Percentiles rank a stretch among this genome's conserved stretches.
Conservation (phyloP, 1,140 invertebrate genomes). For the Leptonema lineaticorne region DNA sequence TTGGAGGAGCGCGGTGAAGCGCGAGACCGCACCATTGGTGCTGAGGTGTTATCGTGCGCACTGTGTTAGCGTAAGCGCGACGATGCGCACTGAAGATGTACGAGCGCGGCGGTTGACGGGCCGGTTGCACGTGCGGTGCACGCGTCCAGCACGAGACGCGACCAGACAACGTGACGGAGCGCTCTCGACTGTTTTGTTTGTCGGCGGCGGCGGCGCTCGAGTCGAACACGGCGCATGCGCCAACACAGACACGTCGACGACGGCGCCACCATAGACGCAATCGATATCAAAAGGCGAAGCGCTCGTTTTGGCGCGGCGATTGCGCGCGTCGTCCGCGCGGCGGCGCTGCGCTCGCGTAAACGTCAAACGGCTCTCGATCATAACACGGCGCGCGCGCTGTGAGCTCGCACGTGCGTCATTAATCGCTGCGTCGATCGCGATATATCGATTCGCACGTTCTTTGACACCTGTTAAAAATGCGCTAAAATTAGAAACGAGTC, state of each 20-base stretch:
- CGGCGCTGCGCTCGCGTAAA: not conserved
- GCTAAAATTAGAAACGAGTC: too few species aligned
- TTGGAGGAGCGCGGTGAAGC: not conserved
- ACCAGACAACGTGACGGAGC: not conserved
- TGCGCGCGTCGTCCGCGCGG: not conserved
- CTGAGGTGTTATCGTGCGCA: too few species aligned
- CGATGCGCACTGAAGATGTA: too few species aligned
- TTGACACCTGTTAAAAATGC: too few species aligned
- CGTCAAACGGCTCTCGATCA: too few species aligned
- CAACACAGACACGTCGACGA: not conserved
- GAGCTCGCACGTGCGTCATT: too few species aligned
- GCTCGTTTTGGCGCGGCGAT: not conserved
- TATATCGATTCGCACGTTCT: too few species aligned
- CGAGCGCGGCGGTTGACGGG: not conserved
- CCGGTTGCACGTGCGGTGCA: not conserved
- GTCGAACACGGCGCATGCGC: not conserved
- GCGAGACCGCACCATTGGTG: not conserved
- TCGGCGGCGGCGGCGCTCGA: not conserved
- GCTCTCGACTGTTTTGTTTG: constrained; percentile 2
- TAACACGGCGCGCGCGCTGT: too few species aligned
- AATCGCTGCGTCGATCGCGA: too few species aligned
- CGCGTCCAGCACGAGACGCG: not conserved
- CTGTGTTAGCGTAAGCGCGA: not conserved
- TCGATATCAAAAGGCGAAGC: not conserved
- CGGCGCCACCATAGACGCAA: not conserved